Evolutionary conservation across 2,113 vertebrate species (phyloP).

Genomic region (Dromas ardeola): DNA sequence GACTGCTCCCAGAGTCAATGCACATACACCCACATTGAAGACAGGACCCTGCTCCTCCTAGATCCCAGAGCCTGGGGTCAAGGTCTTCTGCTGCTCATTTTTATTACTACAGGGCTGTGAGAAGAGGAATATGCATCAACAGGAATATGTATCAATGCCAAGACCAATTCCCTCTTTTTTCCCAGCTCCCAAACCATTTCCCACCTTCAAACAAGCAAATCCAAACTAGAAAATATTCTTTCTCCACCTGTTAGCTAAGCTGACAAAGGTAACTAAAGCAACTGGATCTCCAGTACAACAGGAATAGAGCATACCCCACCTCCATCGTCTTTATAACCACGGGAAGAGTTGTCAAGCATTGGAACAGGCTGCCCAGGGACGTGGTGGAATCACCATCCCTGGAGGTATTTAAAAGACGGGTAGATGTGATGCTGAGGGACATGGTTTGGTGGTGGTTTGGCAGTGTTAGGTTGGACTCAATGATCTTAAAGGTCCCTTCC

Average conservation of each 20-base stretch:
- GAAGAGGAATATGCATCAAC: not conserved
- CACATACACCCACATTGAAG: not conserved
- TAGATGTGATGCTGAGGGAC: not conserved
- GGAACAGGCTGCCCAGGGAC: not conserved
- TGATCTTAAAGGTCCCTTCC: not conserved
- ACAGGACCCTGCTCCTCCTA: not conserved
- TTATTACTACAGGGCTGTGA: not conserved
- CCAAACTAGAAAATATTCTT: not conserved
- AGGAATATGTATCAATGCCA: not conserved
- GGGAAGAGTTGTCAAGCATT: not conserved
- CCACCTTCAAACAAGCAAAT: not conserved
- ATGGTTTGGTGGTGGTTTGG: not conserved
- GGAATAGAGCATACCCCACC: not conserved
- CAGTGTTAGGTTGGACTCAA: not conserved
- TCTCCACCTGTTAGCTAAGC: not conserved
- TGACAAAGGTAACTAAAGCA: not conserved
- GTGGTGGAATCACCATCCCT: too few relatives aligned
- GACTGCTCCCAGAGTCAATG: not conserved
- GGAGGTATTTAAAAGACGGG: not conserved
- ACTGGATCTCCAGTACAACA: not conserved
- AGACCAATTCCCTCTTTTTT: not conserved
- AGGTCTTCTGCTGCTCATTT: not conserved
- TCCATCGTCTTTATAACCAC: not conserved
- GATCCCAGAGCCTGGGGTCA: not conserved
- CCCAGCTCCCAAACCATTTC: not conserved